These are phyloP conservation scores for Eumeta japonica DNA, from an alignment of 1,140 invertebrate genomes.

Conservation along the genomic window DNA sequence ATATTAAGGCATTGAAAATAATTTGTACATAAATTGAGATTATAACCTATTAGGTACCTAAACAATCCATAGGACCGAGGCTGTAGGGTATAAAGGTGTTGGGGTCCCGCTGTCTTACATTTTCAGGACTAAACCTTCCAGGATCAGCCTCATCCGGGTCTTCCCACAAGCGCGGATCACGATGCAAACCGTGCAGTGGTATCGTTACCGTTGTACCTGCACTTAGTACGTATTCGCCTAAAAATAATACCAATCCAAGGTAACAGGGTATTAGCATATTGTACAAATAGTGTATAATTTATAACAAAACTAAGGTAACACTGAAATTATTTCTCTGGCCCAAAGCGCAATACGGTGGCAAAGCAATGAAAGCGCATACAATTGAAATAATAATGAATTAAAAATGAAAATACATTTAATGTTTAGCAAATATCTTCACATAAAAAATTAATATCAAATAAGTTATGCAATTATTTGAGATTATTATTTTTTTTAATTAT, in stretches of 20 bases:
- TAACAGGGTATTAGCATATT: not conserved
- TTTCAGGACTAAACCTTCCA: slow-evolving; percentile 54
- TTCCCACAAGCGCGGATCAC: slow-evolving; percentile 61
- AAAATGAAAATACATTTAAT: no score
- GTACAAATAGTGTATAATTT: not conserved
- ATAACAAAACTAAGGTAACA: no score
- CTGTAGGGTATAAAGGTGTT: slow-evolving; percentile 46
- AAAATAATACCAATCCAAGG: slow-evolving; percentile 5
- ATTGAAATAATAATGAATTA: not conserved
- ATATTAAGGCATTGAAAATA: not conserved
- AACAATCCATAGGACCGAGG: slow-evolving; percentile 42
- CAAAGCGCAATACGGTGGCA: not conserved
- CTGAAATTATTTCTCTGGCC: no score
- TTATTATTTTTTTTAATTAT: no score
- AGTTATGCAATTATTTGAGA: no score
- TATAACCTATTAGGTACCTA: slow-evolving; percentile 22
- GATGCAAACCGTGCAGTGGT: slow-evolving; percentile 59
- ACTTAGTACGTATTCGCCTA: slow-evolving; percentile 34
- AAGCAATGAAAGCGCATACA: not conserved
- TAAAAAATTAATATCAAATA: no score
- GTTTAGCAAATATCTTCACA: no score
- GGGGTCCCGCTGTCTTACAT: slow-evolving; percentile 29
- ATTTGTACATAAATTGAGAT: not conserved
- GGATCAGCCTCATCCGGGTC: slow-evolving; percentile 62
- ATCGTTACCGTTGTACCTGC: slow-evolving; percentile 42